Evolutionary conservation across 2,888 invertebrate species (phyloP), one percentile per base, ranked within the genome.

Genomic region (Vesta saturnalis): DNA sequence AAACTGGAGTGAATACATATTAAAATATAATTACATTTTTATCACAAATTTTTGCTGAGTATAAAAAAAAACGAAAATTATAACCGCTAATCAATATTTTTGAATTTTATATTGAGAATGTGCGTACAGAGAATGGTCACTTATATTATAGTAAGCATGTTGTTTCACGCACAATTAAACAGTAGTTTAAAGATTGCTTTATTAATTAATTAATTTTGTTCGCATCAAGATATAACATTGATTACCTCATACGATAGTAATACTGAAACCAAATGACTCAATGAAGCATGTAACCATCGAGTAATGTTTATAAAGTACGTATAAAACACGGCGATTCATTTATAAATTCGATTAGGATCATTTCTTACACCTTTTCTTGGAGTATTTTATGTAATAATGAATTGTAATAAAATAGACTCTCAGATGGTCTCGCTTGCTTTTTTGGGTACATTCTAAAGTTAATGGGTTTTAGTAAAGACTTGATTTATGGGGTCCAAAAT

Each of bases 171-270:
- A 30, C 21, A 66, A 60, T 66, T 66, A 66, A 60, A 60, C 66
- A 46, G 66, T 60, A 60, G 66, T 56, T 66, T 66, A 30, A 66
- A 60, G 60, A 66, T 49, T 55, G 60, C 60, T 60, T 66, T 66
- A 55, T 66, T 66, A 66, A 66, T 64, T 64, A 64, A 64, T 65
- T 66, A 66, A 66, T 66, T 66, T 55, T 49, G 23, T 46, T 43
- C 56, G 46, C 55, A 55, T 66, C 60, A 56, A 56, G 60, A 65
- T 66, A 66, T 66, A 60, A 60, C 60, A 47, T 55, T 23, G 66
- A 66, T 66, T 60, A 60, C 35, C 23, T 60, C 49, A 46, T 47
- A 43, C 19, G 66, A 66, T 66, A 66, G 49, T 49, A 57, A 22
- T 54, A 49, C 52, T 64, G 52, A 64, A 64, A 64, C 57, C 23